phyloP scores from a whole-genome alignment of 2,888 invertebrate species.

The Andrena trimmerana region DNA sequence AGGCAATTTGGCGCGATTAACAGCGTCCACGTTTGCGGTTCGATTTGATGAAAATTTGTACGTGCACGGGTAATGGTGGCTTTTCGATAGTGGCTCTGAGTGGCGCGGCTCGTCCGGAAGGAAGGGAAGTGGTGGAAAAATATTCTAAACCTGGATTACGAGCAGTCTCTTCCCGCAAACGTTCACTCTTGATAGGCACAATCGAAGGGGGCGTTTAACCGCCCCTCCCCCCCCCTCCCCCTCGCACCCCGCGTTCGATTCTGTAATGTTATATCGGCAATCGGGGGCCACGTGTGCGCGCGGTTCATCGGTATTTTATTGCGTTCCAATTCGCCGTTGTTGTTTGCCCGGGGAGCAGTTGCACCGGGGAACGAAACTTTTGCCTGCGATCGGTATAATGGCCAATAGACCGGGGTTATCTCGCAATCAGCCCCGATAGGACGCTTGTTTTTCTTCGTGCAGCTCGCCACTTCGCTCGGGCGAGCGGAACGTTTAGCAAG shows the following conservation, averaged over 20 bases:
- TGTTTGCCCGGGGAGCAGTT: constrained; percentile 30
- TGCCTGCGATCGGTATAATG: constrained; percentile 49
- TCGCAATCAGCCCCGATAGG: constrained; percentile 39
- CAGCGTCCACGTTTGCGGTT: background rate
- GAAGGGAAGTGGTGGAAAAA: background rate
- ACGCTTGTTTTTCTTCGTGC: constrained; percentile 42
- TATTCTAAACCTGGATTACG: background rate
- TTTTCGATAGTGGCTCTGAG: background rate
- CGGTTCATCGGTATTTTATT: constrained; percentile 44
- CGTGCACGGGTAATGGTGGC: background rate
- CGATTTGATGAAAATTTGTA: background rate
- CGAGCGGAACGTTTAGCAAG: background rate
- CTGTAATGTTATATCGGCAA: constrained; percentile 49
- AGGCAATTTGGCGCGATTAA: background rate
- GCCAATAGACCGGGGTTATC: constrained; percentile 60
- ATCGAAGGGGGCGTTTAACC: constrained; percentile 14
- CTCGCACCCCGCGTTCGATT: background rate
- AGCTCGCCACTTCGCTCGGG: background rate
- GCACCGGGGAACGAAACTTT: constrained; percentile 26
- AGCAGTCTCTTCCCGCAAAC: background rate
- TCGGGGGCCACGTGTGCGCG: constrained; percentile 9
- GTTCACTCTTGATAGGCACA: background rate
- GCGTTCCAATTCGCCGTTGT: constrained; percentile 31
- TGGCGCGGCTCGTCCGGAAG: background rate
- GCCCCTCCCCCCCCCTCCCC: too few species aligned